Conservation (phyloP, 2,113 vertebrate species). For the Python bivittatus region DNA sequence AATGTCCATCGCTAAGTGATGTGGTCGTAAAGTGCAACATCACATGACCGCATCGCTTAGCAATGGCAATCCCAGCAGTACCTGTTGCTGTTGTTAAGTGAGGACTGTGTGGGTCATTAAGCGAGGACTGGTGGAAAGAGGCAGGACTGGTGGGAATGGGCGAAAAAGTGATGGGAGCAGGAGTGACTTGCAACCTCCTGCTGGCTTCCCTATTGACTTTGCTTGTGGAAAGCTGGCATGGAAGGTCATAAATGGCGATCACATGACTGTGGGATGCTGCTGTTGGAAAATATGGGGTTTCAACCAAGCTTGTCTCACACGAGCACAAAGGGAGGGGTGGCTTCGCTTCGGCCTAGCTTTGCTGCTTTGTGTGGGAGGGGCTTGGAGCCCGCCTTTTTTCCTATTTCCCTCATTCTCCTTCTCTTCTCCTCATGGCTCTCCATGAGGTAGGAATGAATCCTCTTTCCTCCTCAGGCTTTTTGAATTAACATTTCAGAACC, state of each 20-base stretch:
- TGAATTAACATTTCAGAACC: too few species aligned
- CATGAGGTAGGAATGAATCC: too few species aligned
- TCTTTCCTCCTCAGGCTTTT: too few species aligned
- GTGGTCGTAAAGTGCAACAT: background rate
- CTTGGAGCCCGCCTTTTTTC: too few species aligned
- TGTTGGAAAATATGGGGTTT: too few species aligned
- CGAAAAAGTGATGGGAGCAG: background rate
- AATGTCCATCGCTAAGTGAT: background rate
- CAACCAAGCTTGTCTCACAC: too few species aligned
- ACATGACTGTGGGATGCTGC: background rate
- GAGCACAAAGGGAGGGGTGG: too few species aligned
- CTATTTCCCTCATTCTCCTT: too few species aligned
- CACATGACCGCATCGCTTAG: background rate
- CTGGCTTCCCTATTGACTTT: background rate
- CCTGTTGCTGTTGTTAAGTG: background rate
- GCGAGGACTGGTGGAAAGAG: background rate
- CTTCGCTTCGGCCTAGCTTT: too few species aligned
- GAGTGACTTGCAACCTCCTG: background rate
- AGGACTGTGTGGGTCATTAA: background rate
- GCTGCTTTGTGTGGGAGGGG: too few species aligned
- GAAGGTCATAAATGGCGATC: background rate
- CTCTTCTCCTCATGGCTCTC: too few species aligned
- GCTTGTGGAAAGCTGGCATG: background rate
- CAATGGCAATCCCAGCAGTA: too few species aligned
- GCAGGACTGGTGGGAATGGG: background rate